These are phyloP conservation scores for Odontocerum albicorne DNA, from an alignment of 2,888 invertebrate genomes.

Conservation along the genomic window DNA sequence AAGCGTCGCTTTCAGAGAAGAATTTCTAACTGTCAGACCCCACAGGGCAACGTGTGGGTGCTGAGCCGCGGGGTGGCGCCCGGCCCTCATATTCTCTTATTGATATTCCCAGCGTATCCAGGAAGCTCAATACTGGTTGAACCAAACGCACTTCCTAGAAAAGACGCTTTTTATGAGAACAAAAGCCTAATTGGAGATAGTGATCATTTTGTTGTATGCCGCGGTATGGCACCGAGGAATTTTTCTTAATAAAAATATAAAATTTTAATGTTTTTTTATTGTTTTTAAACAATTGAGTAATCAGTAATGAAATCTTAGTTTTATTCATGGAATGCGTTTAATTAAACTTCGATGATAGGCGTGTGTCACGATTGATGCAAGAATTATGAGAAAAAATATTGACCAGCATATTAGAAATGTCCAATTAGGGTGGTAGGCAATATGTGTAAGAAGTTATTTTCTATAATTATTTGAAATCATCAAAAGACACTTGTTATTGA, in stretches of 20 bases:
- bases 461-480: too few relatives aligned
- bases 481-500: too few relatives aligned
- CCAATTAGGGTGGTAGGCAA: too few relatives aligned
- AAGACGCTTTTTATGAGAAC: conserved; percentile 5
- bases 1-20: conserved; percentile 14
- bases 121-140: conserved; percentile 3
- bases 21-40: not conserved
- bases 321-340: too few relatives aligned
- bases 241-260: not conserved
- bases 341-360: too few relatives aligned
- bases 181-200: not conserved
- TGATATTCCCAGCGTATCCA: conserved; percentile 15
- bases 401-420: too few relatives aligned
- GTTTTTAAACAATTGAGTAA: too few relatives aligned
- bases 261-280: not conserved
- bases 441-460: too few relatives aligned
- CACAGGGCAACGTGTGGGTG: conserved; percentile 4
- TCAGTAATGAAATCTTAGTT: too few relatives aligned
- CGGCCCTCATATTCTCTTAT: not conserved
- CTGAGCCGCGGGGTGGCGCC: conserved; percentile 17
- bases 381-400: too few relatives aligned
- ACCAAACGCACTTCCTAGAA: conserved; percentile 11
- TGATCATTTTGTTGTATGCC: not conserved
- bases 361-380: too few relatives aligned
- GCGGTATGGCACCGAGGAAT: not conserved